Evolutionary conservation across 2,888 invertebrate genomes (phyloP), one percentile per base, ranked within the genome.

Genomic region (Hemistola chrysoprasaria): DNA sequence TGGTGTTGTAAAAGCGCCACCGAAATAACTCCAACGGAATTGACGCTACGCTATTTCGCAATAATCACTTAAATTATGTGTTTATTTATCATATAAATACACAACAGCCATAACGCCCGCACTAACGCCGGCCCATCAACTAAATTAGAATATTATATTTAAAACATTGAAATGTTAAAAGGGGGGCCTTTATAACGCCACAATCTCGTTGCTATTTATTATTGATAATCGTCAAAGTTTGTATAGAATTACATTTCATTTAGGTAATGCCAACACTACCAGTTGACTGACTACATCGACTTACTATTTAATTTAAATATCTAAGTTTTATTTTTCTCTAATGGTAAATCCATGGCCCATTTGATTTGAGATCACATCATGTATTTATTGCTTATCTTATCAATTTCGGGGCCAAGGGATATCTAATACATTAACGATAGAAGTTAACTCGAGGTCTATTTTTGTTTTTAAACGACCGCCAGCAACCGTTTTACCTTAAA

Each of bases 271-370:
- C 77, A 76, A 78, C 72, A 80, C 86, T 87, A 87, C 82, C 81
- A 73, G 71, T 74, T 71, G 86, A 85, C 83, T 71, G 84, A 86
- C 85, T 88, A 87, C 85, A 78, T 82, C 71, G 69, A 83, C 82
- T 82, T 84, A 84, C 66, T 70, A 75, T 62, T 62, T 53, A 25
- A 71, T 69, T 81, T 83, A 78, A 78, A 81, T 81, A 85, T 66
- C 40, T 79, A 78, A 78, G 74, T 83, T 81, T 71, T 71, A 75
- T 71, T 78, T 65, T 34, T 76, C 53, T 54, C 78, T 85, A 83
- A 78, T 71, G 70, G 72, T 79, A 64, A 59, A 66, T 53, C 54
- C 54, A 70, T 68, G 79, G 77, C 81, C 29, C 70, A 60, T 53
- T 58, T 61, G 59, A 47, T 56, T 61, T 60, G 71, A 77, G 78